phyloP scores from a whole-genome alignment of 2,113 vertebrate genomes.

The Peromyscus maniculatus region DNA sequence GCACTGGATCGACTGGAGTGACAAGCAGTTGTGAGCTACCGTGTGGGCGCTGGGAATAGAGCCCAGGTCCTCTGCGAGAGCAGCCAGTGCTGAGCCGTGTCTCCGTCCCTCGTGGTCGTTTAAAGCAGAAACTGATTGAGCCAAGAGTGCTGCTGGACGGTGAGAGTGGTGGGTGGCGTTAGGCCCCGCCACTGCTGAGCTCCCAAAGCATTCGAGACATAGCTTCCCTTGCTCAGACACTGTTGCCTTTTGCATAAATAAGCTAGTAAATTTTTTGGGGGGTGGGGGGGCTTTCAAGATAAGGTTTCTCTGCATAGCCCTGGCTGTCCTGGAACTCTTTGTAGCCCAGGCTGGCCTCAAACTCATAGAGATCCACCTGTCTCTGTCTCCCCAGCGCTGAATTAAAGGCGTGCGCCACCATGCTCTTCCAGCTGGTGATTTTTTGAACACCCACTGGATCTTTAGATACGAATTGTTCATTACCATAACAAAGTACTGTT shows the following conservation, averaged over 20 bases:
- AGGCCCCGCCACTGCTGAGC: neutral
- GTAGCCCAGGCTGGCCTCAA: neutral
- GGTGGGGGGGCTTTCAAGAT: neutral
- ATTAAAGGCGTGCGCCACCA: neutral
- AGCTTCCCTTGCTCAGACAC: neutral
- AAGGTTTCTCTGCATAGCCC: neutral
- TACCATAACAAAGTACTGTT: neutral
- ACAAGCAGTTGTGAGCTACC: neutral
- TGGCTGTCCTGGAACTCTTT: neutral
- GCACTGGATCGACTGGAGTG: neutral
- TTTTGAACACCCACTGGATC: neutral
- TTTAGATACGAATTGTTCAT: neutral
- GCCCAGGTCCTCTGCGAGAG: neutral
- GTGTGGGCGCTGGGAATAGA: neutral
- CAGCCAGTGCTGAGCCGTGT: neutral
- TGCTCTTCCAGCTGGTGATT: neutral
- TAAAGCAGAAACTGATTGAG: slow-evolving; percentile 15
- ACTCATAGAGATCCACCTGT: too few species aligned
- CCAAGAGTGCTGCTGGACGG: neutral
- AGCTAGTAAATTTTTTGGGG: neutral
- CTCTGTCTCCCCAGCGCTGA: neutral
- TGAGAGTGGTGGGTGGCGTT: neutral
- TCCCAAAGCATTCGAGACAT: neutral
- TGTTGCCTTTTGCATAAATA: neutral
- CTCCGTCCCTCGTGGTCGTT: neutral